Conservation (phyloP, 2,797 vertebrate species). For the Poecilia gillii region DNA sequence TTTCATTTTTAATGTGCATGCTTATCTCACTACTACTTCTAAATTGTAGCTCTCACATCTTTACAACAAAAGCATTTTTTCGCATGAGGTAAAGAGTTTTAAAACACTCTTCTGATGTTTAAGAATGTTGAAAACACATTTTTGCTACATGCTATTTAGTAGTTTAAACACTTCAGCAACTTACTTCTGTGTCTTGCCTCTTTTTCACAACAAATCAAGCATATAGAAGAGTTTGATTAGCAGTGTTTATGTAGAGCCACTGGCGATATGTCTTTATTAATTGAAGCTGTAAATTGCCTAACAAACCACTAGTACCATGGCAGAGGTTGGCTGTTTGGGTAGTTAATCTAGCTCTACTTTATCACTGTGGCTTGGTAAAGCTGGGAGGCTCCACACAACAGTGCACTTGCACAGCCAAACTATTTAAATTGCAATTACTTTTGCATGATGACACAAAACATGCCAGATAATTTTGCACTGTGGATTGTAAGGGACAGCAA, state of each 20-base stretch:
- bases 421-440: conserved; percentile 39
- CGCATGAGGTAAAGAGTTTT: neutral
- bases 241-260: conserved; percentile 28
- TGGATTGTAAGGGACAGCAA: conserved; percentile 33
- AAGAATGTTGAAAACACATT: conserved; percentile 8
- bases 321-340: conserved; percentile 36
- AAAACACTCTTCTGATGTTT: conserved; percentile 7
- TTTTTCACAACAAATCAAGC: conserved; percentile 31
- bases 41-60: neutral
- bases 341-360: conserved; percentile 45
- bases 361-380: conserved; percentile 54
- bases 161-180: neutral
- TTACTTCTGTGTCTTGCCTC: conserved; percentile 2
- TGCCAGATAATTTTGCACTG: conserved; percentile 16
- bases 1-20: conserved; percentile 4
- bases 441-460: conserved; percentile 30
- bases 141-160: conserved; percentile 14
- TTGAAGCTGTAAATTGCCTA: conserved; percentile 36
- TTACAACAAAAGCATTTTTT: neutral
- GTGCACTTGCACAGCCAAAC: conserved; percentile 20
- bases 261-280: conserved; percentile 44
- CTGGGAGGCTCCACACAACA: conserved; percentile 30
- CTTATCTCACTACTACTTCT: neutral
- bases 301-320: conserved; percentile 33
- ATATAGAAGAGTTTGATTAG: conserved; percentile 17